Base-by-base conservation (phyloP, 2,113 vertebrate genomes). In the Takifugu bimaculatus region DNA sequence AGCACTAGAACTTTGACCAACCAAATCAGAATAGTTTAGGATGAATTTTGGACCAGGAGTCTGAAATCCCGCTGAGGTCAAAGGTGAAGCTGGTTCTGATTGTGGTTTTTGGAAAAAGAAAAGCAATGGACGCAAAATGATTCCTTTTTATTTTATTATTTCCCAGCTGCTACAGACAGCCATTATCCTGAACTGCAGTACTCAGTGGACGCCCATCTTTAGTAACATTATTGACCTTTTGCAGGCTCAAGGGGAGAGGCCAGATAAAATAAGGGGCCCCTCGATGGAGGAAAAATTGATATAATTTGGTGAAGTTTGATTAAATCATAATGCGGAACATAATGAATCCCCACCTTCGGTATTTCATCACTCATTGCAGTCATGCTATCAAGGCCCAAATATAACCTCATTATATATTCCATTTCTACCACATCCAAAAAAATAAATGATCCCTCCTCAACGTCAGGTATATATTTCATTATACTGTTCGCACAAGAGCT, bases 381-480 rank as follows among this genome's bases (percentile, higher is more conserved):
- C 62, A 74, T 69, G 84, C 80, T 90, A 88, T 89, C 78, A 81
- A 80, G 56, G 67, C 75, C 90, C 88, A 91, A 90, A 92, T 92
- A 89, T 92, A 92, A 82, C 76, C 81, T 86, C 80, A 87, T 92
- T 87, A 90, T 79, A 87, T 85, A 91, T 92, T 91, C 87, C 79
- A 90, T 89, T 90, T 87, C 81, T 85, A 70, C 72, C 73, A 66
- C 32, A 75, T 86, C 77, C 56, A 61, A 65, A 68, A 65, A 66
- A 81, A 68, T 67, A 68, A 78, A 79, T 63, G 68, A 72, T 75
- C 65, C 59, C 87, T 75, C 87, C 67, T 79, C 63, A 74, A 78
- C 49, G 35, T 81, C 87, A 91, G 88, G 87, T 91, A 75, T 85
- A 81, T 88, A 82, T 91, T 90, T 86, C 85, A 88, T 80, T 74